phyloP scores from a whole-genome alignment of 35 echinoderm and acorn worm species.

The Patiria miniata region DNA sequence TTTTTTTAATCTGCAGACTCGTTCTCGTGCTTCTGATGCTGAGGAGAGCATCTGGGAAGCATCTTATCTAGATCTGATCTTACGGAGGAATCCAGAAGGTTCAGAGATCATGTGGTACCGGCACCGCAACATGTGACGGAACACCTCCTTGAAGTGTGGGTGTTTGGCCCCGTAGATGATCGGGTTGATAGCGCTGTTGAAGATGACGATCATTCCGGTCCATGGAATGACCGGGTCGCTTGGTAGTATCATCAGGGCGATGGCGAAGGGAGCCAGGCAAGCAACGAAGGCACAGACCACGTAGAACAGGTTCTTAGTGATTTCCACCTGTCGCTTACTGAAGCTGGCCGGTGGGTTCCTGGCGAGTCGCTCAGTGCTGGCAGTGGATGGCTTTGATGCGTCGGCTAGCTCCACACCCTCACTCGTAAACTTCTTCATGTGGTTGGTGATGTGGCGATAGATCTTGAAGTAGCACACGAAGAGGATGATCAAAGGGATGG shows the following conservation, averaged over 20 bases:
- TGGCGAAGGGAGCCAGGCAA: neutral
- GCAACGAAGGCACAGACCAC: no score
- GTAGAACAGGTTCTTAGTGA: no score
- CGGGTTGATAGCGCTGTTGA: no score
- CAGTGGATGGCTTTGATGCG: neutral
- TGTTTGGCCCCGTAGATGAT: no score
- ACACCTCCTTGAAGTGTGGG: no score
- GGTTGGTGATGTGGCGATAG: conserved; percentile 13
- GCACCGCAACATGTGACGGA: no score
- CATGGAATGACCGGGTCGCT: conserved; percentile 61
- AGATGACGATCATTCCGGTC: conserved; percentile 49
- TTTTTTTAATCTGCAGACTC: no score
- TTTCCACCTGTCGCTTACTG: neutral
- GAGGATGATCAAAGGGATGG: conserved; percentile 25
- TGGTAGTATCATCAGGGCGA: conserved; percentile 7
- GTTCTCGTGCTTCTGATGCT: no score
- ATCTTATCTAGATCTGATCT: no score
- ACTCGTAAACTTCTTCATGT: conserved; percentile 10
- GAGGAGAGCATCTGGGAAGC: neutral
- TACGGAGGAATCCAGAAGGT: no score
- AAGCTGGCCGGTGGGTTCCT: neutral
- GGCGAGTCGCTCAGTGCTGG: no score
- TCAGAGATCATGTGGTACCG: no score
- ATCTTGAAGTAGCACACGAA: conserved; percentile 50
- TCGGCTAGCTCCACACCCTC: neutral